A percentile compares a stretch with the other conserved stretches of the same genome.
Conservation (phyloP, 37 sponge, comb jelly and placozoan species). For the Theonella swinhoei region DNA sequence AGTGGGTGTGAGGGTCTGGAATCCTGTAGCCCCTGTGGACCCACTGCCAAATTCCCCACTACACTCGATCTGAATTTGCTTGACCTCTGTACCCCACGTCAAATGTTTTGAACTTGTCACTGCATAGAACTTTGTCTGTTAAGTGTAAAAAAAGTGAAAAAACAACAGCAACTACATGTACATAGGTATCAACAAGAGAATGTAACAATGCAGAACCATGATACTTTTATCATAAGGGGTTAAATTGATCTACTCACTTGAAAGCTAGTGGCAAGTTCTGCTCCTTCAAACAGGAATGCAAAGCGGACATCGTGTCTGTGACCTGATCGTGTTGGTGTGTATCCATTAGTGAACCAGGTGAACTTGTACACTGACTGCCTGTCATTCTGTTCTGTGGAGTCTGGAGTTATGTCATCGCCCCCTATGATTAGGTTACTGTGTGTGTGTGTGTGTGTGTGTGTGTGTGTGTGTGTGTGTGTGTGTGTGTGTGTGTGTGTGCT, state of each 20-base stretch:
- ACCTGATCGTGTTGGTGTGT: constrained; percentile 40
- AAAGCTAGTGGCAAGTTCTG: constrained; percentile 1
- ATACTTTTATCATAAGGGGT: too few relatives aligned
- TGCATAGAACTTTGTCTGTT: constrained; percentile 60
- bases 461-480: constrained; percentile 36
- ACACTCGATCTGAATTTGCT: constrained; percentile 41
- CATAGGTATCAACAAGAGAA: too few relatives aligned
- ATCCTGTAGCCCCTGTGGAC: not conserved
- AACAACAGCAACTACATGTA: not conserved
- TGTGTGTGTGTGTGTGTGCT: not conserved
- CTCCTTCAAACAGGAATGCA: constrained; percentile 29
- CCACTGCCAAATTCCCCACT: not conserved
- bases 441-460: constrained; percentile 21
- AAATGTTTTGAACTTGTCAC: constrained; percentile 24
- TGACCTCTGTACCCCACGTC: constrained; percentile 59
- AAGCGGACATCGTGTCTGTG: constrained; percentile 29
- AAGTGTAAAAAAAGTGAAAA: not conserved
- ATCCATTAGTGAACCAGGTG: constrained; percentile 68
- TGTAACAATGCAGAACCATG: too few relatives aligned
- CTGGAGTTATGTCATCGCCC: constrained; percentile 48
- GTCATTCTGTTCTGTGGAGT: not conserved
- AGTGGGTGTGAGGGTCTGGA: constrained; percentile 18
- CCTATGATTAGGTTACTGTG: constrained; percentile 51
- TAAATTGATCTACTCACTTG: constrained; percentile 26
- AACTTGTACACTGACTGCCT: constrained; percentile 16